phyloP scores from a whole-genome alignment of 2,113 vertebrate species.

The Larimichthys polyactis region DNA sequence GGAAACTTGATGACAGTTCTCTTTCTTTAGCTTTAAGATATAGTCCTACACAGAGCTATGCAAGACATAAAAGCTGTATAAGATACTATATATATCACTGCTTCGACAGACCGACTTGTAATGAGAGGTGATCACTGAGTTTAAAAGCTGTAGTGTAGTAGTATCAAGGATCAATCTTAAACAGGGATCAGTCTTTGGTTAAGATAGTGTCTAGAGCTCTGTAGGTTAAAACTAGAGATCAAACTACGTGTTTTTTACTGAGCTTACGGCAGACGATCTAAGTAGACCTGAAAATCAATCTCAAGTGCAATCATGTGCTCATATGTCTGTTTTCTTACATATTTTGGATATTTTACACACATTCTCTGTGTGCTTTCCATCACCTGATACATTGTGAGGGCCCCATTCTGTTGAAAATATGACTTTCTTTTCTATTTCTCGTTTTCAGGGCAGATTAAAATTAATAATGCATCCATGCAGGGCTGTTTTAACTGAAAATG shows the following conservation, averaged over 20 bases:
- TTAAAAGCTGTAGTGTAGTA: neutral
- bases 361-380: neutral
- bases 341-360: neutral
- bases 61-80: neutral
- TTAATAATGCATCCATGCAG: conserved; percentile 10
- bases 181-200: neutral
- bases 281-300: conserved; percentile 1
- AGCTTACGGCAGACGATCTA: conserved; percentile 2
- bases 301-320: neutral
- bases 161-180: conserved; percentile 7
- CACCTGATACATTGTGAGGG: neutral
- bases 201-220: neutral
- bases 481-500: conserved; percentile 14
- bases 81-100: neutral
- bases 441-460: conserved; percentile 6
- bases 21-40: neutral
- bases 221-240: neutral
- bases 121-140: conserved; percentile 11
- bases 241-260: conserved; percentile 25
- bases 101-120: conserved; percentile 8
- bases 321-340: neutral
- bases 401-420: neutral
- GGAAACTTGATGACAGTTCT: conserved; percentile 17
- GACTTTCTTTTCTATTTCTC: neutral
- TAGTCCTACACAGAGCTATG: conserved; percentile 1